Percentiles rank a stretch among this genome's conserved stretches.
Conservation (phyloP, 1,140 invertebrate species). For the Cecropterus lyciades region DNA sequence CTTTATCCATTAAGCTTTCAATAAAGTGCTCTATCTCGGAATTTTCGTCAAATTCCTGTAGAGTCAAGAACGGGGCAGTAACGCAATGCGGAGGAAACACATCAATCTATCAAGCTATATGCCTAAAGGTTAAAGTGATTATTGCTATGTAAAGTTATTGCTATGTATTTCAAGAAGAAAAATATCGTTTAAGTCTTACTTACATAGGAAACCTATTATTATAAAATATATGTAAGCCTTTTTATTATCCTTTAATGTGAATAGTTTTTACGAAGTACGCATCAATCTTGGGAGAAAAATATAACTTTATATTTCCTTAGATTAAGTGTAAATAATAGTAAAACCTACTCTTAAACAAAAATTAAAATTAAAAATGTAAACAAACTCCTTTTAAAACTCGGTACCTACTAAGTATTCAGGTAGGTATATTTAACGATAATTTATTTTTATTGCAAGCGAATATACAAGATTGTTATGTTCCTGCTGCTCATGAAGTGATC, state of each 20-base stretch:
- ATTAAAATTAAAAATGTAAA: too few relatives aligned
- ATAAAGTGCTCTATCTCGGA: not conserved
- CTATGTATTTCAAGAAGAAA: not conserved
- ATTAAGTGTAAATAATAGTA: too few relatives aligned
- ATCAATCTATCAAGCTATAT: not conserved
- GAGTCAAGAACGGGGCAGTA: not conserved
- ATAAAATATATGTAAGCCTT: not conserved
- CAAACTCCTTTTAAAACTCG: too few relatives aligned
- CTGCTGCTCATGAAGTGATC: not conserved
- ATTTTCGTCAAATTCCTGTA: not conserved
- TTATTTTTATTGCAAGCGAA: not conserved
- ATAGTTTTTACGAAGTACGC: too few relatives aligned
- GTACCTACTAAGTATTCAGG: too few relatives aligned
- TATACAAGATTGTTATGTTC: too few relatives aligned
- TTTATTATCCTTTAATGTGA: not conserved
- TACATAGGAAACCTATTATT: not conserved
- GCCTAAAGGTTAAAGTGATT: too few relatives aligned
- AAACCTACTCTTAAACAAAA: too few relatives aligned
- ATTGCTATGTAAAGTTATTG: not conserved
- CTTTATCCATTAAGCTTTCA: slow-evolving; percentile 7
- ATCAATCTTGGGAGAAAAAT: too few relatives aligned
- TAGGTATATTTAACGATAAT: too few relatives aligned
- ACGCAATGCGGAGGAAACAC: not conserved
- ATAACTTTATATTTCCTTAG: too few relatives aligned
- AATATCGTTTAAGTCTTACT: too few relatives aligned